Evolutionary conservation across 92 coral and sea anemone genomes (phyloP).

Genomic region (Paramuricea clavata): DNA sequence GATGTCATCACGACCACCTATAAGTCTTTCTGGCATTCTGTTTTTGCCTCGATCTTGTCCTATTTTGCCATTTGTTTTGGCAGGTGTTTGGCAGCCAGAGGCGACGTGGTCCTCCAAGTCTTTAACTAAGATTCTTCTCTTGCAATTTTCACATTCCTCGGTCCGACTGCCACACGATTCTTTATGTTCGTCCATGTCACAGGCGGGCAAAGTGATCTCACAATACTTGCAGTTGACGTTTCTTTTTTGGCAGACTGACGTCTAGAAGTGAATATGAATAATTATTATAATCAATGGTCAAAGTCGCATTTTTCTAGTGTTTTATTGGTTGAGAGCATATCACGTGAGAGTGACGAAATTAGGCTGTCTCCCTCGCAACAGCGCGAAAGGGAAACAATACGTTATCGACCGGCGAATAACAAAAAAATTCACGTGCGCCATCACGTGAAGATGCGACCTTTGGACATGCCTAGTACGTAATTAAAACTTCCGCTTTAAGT

Average conservation of each 20-base stretch:
- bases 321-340: too few relatives aligned
- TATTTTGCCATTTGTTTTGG: neutral
- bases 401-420: too few relatives aligned
- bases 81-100: conserved; percentile 77
- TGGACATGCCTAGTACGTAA: too few relatives aligned
- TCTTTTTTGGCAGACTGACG: conserved; percentile 76
- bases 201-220: conserved; percentile 80
- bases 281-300: too few relatives aligned
- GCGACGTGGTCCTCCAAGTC: conserved; percentile 77
- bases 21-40: neutral
- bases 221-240: conserved; percentile 78
- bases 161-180: conserved; percentile 96
- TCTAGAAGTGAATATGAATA: conserved; percentile 50
- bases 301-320: too few relatives aligned
- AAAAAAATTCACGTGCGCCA: too few relatives aligned
- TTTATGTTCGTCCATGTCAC: conserved; percentile 79
- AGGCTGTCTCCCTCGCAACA: too few relatives aligned
- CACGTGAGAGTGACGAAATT: too few relatives aligned
- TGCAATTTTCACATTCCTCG: conserved; percentile 86
- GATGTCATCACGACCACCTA: neutral
- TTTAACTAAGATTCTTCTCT: conserved; percentile 73
- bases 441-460: too few relatives aligned
- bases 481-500: too few relatives aligned
- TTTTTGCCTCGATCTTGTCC: neutral
- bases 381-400: too few relatives aligned